Percentiles rank a stretch among this genome's conserved stretches.
phyloP scores from a whole-genome alignment of 2,888 invertebrate species.

The Octonoba sinensis region DNA sequence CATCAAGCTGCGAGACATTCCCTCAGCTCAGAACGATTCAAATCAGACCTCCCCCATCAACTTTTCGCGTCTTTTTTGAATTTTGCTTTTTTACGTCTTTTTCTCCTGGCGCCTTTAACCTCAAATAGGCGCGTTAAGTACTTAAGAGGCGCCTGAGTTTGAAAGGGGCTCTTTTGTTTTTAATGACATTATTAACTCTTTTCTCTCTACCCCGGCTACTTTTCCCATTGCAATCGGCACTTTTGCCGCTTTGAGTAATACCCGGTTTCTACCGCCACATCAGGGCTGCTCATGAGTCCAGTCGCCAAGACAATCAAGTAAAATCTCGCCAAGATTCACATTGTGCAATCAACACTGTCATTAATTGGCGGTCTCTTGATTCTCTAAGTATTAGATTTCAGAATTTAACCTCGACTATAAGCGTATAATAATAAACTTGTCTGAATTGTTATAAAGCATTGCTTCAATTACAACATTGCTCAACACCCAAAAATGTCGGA shows the following conservation, averaged over 20 bases:
- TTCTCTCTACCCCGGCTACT: constrained; percentile 14
- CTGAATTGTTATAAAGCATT: no score
- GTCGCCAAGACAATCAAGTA: no score
- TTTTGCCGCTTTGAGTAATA: constrained; percentile 53
- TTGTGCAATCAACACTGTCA: no score
- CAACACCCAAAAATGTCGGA: no score
- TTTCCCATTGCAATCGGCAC: constrained; percentile 43
- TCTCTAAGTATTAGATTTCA: no score
- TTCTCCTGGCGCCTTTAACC: constrained; percentile 49
- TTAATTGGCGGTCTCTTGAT: no score
- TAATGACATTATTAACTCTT: constrained; percentile 64
- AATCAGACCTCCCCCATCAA: constrained; percentile 64
- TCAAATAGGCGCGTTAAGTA: constrained; percentile 64
- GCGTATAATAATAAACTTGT: no score
- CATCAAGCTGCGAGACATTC: constrained; percentile 47
- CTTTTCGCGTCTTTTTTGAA: constrained; percentile 18
- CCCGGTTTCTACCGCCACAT: constrained; percentile 9
- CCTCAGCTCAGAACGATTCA: constrained; percentile 52
- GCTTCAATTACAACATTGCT: no score
- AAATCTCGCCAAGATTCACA: constrained; percentile 30
- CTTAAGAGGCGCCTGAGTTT: constrained; percentile 60
- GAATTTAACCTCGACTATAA: no score
- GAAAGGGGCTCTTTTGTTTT: constrained; percentile 57
- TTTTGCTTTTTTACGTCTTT: constrained; percentile 30
- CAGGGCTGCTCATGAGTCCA: constrained; percentile 3